A percentile compares a stretch with the other conserved stretches of the same genome.
These are phyloP conservation scores for Mormyrus hasselquistii DNA, from an alignment of 2,797 vertebrate species.

Conservation along the genomic window DNA sequence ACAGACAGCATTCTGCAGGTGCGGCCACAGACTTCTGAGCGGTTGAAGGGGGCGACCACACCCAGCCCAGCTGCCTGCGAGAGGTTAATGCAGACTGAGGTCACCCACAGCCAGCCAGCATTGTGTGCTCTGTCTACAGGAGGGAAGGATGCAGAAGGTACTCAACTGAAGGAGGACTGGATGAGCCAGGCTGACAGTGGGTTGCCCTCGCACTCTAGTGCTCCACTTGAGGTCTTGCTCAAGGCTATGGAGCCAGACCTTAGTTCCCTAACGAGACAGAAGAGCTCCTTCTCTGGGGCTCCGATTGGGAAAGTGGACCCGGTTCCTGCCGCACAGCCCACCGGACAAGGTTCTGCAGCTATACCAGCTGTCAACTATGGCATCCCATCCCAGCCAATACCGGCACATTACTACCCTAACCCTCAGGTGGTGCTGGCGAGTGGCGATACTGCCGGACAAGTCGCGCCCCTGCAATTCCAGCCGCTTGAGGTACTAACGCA, in stretches of 20 bases:
- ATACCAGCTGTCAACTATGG: constrained; percentile 57
- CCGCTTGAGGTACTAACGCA: constrained; percentile 36
- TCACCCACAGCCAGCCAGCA: constrained; percentile 41
- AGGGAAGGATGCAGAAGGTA: constrained; percentile 45
- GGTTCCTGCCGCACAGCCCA: constrained; percentile 51
- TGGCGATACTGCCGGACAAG: constrained; percentile 54
- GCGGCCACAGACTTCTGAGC: constrained; percentile 38
- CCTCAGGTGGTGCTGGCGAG: constrained; percentile 56
- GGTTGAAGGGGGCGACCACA: constrained; percentile 48
- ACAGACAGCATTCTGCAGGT: constrained; percentile 55
- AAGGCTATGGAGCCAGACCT: constrained; percentile 98
- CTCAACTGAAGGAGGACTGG: constrained; percentile 52
- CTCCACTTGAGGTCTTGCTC: constrained; percentile 87
- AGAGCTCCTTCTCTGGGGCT: constrained; percentile 60
- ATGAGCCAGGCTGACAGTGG: constrained; percentile 58
- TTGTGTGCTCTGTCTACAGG: constrained; percentile 52
- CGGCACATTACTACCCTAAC: constrained; percentile 66
- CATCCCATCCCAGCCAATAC: constrained; percentile 55
- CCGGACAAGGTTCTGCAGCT: constrained; percentile 55
- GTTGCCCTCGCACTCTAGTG: constrained; percentile 63
- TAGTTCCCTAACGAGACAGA: constrained; percentile 78
- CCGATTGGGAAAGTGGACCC: constrained; percentile 67
- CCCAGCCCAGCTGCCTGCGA: constrained; percentile 45
- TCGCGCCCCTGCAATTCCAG: constrained; percentile 46
- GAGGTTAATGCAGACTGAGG: constrained; percentile 44